Conservation (phyloP, 2,888 invertebrate genomes). For the Villa cingulata region DNA sequence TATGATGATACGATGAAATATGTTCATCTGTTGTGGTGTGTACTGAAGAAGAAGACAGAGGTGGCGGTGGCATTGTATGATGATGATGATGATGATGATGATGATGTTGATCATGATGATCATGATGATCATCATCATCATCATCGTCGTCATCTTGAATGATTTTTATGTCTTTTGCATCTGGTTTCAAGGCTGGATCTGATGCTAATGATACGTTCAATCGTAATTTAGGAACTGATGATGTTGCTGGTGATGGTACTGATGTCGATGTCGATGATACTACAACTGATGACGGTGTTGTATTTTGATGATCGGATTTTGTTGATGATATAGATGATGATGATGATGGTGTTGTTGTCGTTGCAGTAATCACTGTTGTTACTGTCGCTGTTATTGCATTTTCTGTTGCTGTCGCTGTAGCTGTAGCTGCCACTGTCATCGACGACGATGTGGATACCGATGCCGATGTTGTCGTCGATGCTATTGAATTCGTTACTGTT, state of each 20-base stretch:
- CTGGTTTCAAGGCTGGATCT: constrained; percentile 63
- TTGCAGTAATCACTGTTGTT: background rate
- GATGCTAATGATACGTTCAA: constrained; percentile 68
- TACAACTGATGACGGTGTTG: background rate
- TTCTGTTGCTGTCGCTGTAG: background rate
- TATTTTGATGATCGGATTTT: constrained; percentile 3
- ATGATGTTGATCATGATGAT: background rate
- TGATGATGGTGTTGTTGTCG: background rate
- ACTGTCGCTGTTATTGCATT: background rate
- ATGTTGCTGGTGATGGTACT: constrained; percentile 15
- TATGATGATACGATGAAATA: background rate
- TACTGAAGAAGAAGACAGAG: too few species aligned
- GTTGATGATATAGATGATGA: constrained; percentile 12
- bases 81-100: too few species aligned
- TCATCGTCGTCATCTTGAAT: constrained; percentile 20
- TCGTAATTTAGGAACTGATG: constrained; percentile 49
- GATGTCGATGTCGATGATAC: background rate
- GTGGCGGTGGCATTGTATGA: too few species aligned
- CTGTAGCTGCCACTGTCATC: background rate
- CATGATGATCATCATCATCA: constrained; percentile 1
- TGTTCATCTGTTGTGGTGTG: too few species aligned
- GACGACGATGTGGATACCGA: background rate
- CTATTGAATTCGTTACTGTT: background rate
- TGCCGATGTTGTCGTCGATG: background rate
- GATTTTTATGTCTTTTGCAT: constrained; percentile 43